Base-by-base conservation (phyloP, 2,113 vertebrate species). In the Elgaria multicarinata region DNA sequence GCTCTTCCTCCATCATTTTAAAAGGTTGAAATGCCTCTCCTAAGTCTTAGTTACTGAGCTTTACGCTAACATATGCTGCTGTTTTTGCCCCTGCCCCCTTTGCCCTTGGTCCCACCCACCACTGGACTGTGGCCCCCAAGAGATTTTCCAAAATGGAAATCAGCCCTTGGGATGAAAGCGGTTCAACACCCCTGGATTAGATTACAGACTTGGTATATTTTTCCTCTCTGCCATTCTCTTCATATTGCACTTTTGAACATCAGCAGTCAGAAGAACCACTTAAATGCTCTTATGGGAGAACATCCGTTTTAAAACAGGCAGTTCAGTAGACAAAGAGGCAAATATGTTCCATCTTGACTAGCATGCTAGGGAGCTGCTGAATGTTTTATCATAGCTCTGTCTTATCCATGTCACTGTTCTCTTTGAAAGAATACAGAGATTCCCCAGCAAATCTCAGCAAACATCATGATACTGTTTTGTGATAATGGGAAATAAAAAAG, bases 231-330 rank as follows among this genome's bases (percentile, higher is more conserved):
- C 24, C 2, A 76, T 88, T 18, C 6, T 85, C 31, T 33, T 83
- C 6, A 24, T 64, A 50, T 2, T 80, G 33, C 16, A 58, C 42
- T 66, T 88, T 87, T 87, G 90, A 76, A 91, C 16, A 87, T 69
- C 4, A 88, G 3, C 50, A 91, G 88, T 42, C 33, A 92, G 87
- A 91, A 93, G 91, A 92, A 93, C 44, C 50, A 42, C 36, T 66
- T 75, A 8, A 87, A 26, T 87, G 81, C 31, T 42, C 53, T 69
- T 16, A 75, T 86, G 4, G 62, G 92, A 91, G 67, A 90, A 76
- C 26, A 67, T 28, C 13, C 33, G 3, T 26, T 3, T 12, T 79
- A 86, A 91, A 86, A 67, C 71, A 4, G 86, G 58, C 87, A 53
- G 4, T 39, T 77, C 18, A 42, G 28, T 7, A 92, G 55, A 90